Conservation (phyloP, 2,113 vertebrate genomes). For the Mionectes macconnelli region DNA sequence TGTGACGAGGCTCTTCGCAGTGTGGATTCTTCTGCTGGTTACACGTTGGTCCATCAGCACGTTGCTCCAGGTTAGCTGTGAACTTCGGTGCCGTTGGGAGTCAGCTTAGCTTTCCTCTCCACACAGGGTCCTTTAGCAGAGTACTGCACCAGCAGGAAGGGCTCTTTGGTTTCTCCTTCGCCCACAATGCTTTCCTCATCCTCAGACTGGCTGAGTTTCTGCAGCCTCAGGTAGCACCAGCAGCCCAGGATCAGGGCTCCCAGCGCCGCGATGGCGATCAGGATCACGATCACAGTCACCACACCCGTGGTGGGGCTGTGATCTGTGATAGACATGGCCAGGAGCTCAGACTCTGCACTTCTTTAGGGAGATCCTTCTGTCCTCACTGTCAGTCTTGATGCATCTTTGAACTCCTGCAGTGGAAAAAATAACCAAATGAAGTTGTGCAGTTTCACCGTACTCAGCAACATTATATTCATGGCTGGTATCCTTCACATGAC, state of each 20-base stretch:
- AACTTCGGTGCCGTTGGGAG: conserved; percentile 72
- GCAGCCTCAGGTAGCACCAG: conserved; percentile 88
- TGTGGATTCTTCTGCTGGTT: conserved; percentile 7
- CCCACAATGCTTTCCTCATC: conserved; percentile 90
- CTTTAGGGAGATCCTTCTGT: background rate
- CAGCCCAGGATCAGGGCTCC: conserved; percentile 87
- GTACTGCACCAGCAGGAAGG: conserved; percentile 88
- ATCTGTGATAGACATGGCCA: conserved; percentile 84
- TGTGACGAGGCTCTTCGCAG: conserved; percentile 38
- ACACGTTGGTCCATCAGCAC: background rate
- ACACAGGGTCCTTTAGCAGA: conserved; percentile 82
- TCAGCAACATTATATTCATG: background rate
- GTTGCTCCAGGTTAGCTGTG: conserved; percentile 69
- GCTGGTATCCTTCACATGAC: background rate
- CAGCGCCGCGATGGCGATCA: conserved; percentile 86
- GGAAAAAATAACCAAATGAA: background rate
- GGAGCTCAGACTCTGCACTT: background rate
- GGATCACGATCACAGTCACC: conserved; percentile 85
- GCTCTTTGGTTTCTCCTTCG: conserved; percentile 88
- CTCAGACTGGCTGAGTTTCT: conserved; percentile 84
- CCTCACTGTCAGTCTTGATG: background rate
- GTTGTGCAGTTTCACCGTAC: background rate
- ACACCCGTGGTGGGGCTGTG: conserved; percentile 86
- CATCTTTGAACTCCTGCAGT: conserved; percentile 52
- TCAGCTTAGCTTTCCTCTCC: conserved; percentile 84